Evolutionary conservation across 2,113 vertebrate species (phyloP), one percentile per base, ranked within the genome.

Genomic region (Coptodon bakossiorum): DNA sequence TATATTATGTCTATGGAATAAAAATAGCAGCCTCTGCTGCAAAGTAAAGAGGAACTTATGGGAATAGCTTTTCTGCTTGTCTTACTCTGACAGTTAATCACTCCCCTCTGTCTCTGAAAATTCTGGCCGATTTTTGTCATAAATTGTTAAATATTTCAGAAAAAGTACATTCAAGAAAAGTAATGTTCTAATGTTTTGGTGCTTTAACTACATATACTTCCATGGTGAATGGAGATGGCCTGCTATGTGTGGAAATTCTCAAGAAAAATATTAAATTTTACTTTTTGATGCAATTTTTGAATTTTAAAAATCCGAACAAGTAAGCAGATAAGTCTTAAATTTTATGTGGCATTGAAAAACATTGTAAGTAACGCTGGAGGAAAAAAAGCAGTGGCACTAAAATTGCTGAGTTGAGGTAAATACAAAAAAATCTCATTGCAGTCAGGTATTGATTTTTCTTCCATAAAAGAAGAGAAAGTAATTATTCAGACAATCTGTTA

Each of bases 401-500:
- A 83, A 85, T 71, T 85, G 80, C 91, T 92, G 79, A 90, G 89
- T 29, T 61, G 73, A 82, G 61, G 59, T 90, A 76, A 86, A 5
- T 53, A 9, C 36, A 81, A 88, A 24, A 52, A 88, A 86, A 43
- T 9, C 59, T 34, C 48, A 76, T 27, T 83, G 63, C 52, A 54
- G 71, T 84, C 56, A 80, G 1, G 38, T 89, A 89, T 89, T 86
- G 91, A 93, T 89, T 90, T 86, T 45, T 63, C 36, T 43, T 59
- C 61, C 27, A 81, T 31, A 5, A 61, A 85, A 82, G 84, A 84
- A 57, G 78, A 79, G 83, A 90, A 79, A 50, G 71, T 83, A 86
- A 89, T 93, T 88, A 91, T 88, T 88, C 80, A 53, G 22, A 82
- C 63, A 57, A 78, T 91, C 16, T 88, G 89, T 80, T 84, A 91